Conservation (phyloP, 2,888 invertebrate genomes). For the Patella ulyssiponensis region DNA sequence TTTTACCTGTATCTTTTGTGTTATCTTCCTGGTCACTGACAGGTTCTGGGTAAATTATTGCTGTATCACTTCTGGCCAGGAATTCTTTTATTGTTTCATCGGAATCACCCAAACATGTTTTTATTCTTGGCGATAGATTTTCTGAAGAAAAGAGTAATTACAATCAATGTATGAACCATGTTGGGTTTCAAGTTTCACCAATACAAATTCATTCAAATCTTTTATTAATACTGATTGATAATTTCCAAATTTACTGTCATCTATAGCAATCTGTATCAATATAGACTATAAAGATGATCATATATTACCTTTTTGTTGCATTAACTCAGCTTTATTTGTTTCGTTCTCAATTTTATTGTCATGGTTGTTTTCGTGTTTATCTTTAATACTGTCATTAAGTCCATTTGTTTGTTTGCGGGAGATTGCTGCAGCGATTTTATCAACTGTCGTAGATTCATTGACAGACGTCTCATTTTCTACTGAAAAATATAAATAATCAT, state of each 20-base stretch:
- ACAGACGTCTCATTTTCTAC: constrained; percentile 49
- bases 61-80: constrained; percentile 75
- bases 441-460: constrained; percentile 31
- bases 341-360: not conserved
- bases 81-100: constrained; percentile 73
- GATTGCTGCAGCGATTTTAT: constrained; percentile 25
- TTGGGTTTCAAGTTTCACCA: too few relatives aligned
- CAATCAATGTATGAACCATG: too few relatives aligned
- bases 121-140: constrained; percentile 3
- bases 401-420: constrained; percentile 16
- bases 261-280: too few relatives aligned
- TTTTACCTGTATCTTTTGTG: constrained; percentile 21
- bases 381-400: constrained; percentile 19
- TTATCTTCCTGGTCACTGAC: constrained; percentile 67
- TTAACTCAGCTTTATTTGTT: constrained; percentile 19
- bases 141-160: not conserved
- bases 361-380: constrained; percentile 5
- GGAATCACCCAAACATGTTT: constrained; percentile 31
- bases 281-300: not conserved
- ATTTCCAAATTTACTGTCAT: too few relatives aligned
- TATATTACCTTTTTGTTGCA: constrained; percentile 1
- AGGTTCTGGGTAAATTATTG: constrained; percentile 75
- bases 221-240: too few relatives aligned
- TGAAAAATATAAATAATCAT: constrained; percentile 29
- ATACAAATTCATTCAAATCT: too few relatives aligned